Base-by-base conservation (phyloP, 2,797 vertebrate genomes). In the Menidia menidia region DNA sequence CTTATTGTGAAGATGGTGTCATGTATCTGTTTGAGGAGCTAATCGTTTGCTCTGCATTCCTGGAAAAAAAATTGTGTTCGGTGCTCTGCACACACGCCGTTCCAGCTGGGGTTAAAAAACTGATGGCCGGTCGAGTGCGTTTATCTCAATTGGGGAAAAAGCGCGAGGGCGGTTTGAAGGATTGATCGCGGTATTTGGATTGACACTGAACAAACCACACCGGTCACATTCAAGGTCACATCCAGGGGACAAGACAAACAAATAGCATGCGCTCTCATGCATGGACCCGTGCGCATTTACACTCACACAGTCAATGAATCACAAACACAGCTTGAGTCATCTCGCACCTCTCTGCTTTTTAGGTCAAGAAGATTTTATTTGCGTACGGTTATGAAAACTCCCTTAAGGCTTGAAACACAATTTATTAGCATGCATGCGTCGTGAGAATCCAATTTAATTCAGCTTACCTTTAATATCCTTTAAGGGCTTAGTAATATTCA, bases 131-230 rank as follows among this genome's bases (percentile, higher is more conserved):
- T 80, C 77, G 88, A 54, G 81, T 53, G 75, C 92, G 87, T 93
- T 92, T 90, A 83, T 88, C 89, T 84, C 87, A 92, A 92, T 25
- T 78, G 75, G 82, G 63, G 58, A 72, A 77, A 84, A 83, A 86
- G 85, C 73, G 84, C 68, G 65, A 82, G 68, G 69, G 72, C 76
- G 70, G 80, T 88, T 89, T 88, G 84, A 85, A 80, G 81, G 84
- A 92, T 93, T 91, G 90, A 94, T 94, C 89, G 85, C 86, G 78
- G 89, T 90, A 90, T 94, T 92, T 92, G 80, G 88, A 93, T 92
- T 91, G 89, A 89, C 83, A 51, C 83, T 85, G 90, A 89, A 92
- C 87, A 87, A 92, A 86, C 88, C 74, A 67, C 75, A 82, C 80
- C 82, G 71, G 73, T 54, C 53, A 79, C 68, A 81, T 70, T 68